Base-by-base conservation (phyloP, 1,140 invertebrate genomes). In the Colletes gigas region DNA sequence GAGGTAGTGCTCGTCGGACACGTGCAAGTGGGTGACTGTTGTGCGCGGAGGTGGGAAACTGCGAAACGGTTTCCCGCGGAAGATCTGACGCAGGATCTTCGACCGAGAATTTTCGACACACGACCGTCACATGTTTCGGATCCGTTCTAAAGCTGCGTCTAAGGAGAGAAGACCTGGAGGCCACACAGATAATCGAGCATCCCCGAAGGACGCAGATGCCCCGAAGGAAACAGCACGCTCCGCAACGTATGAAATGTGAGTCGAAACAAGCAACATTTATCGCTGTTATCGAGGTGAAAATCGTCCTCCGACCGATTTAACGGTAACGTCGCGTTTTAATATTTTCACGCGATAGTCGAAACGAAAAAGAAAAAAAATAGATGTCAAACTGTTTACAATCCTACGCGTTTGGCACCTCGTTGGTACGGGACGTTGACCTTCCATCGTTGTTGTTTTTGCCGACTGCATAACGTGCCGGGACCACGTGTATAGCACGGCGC, bases 191-290 rank as follows among this genome's bases (percentile, higher is more conserved):
- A 86, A 82, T 71, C 82, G 81, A 85, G 62, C 55, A 85, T 62
- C 60, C 66, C 83, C 90, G 88, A 88, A 90, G 88, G 89, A 91
- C 90, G 90, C 92, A 93, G 91, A 93, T 93, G 92, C 88, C 92
- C 90, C 92, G 92, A 88, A 92, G 92, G 89, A 93, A 93, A 93
- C 92, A 93, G 87, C 91, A 93, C 90, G 92, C 92, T 77, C 93
- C 92, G 84, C 92, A 93, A 93, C 92, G 92, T 77, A 93, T 93
- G 92, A 93, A 93, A 93, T 93, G 93, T 93, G 83, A 93, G 93
- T 92, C n/a, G 8, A 12, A 50, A 50, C 10, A 0, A 44, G 8
- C 44, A 44, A 44, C 67, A 54, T 30, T 55, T 17, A 41, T 17
- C 60, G 55, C 12, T 6, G 14, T 21, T 44, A 8, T 30, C 44